Percentiles rank a stretch among this genome's conserved stretches.
phyloP scores from a whole-genome alignment of 2,113 vertebrate genomes.

The Tragelaphus strepsiceros region DNA sequence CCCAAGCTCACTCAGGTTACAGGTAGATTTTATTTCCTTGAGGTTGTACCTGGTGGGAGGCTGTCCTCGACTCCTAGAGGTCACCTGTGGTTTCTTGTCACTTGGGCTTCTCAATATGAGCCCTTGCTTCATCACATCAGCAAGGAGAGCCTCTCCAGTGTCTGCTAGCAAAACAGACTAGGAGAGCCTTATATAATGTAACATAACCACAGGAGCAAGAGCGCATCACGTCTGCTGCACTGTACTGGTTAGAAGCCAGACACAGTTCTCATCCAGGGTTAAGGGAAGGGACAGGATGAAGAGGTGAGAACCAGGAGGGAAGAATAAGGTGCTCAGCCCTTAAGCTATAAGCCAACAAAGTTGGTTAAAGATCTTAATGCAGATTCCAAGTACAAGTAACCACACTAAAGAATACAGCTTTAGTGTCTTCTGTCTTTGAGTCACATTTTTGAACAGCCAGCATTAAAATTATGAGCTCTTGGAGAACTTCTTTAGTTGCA shows the following conservation, averaged over 20 bases:
- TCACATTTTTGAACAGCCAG: background rate
- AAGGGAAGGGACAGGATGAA: background rate
- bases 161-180: background rate
- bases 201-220: background rate
- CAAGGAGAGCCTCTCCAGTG: background rate
- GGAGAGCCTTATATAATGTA: background rate
- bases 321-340: background rate
- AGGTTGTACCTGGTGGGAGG: background rate
- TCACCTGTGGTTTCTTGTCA: background rate
- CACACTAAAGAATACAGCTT: background rate
- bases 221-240: background rate
- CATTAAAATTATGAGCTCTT: background rate
- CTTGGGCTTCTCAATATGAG: background rate
- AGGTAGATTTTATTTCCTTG: background rate
- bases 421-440: background rate
- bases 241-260: background rate
- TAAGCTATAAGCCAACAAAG: background rate
- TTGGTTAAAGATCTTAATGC: background rate
- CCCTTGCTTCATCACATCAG: background rate
- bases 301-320: background rate
- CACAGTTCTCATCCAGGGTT: background rate
- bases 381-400: background rate
- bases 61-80: background rate
- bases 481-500: background rate
- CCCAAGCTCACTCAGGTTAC: background rate